phyloP scores from a whole-genome alignment of 2,888 invertebrate genomes.

The Mellilla xanthometata region DNA sequence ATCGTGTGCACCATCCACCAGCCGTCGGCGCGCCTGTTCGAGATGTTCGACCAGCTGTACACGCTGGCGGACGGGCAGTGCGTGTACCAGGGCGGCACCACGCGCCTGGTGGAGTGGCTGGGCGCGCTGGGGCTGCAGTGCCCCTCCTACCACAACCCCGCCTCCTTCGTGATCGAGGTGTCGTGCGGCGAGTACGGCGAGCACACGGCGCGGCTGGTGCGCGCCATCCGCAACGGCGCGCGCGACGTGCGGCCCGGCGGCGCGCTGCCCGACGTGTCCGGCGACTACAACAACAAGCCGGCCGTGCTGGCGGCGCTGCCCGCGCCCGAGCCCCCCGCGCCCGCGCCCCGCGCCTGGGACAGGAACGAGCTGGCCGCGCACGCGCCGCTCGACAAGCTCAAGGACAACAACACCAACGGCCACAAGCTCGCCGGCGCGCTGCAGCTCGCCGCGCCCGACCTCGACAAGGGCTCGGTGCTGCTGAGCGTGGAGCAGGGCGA shows the following conservation, averaged over 20 bases:
- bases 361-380: constrained; percentile 77
- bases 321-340: constrained; percentile 38
- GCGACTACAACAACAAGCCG: constrained; percentile 79
- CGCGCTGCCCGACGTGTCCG: constrained; percentile 84
- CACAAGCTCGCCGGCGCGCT: constrained; percentile 72
- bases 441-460: constrained; percentile 84
- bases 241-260: constrained; percentile 86
- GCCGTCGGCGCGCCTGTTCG: constrained; percentile 97
- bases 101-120: constrained; percentile 87
- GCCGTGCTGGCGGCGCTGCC: constrained; percentile 66
- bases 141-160: constrained; percentile 98
- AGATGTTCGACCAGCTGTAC: constrained; percentile 98
- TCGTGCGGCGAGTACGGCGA: constrained; percentile 98
- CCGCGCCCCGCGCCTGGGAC: constrained; percentile 59
- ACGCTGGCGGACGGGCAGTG: constrained; percentile 97
- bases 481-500: constrained; percentile 73
- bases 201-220: constrained; percentile 91
- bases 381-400: constrained; percentile 59
- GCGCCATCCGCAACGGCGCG: constrained; percentile 93
- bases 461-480: constrained; percentile 87
- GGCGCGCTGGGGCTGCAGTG: constrained; percentile 92
- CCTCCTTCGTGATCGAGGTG: constrained; percentile 97
- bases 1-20: constrained; percentile 98
- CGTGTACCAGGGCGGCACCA: constrained; percentile 95
- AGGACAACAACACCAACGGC: constrained; percentile 56